A percentile compares a stretch with the other conserved stretches of the same genome.
Evolutionary conservation across 2,797 vertebrate genomes (phyloP).

Genomic region (Spondyliosoma cantharus): DNA sequence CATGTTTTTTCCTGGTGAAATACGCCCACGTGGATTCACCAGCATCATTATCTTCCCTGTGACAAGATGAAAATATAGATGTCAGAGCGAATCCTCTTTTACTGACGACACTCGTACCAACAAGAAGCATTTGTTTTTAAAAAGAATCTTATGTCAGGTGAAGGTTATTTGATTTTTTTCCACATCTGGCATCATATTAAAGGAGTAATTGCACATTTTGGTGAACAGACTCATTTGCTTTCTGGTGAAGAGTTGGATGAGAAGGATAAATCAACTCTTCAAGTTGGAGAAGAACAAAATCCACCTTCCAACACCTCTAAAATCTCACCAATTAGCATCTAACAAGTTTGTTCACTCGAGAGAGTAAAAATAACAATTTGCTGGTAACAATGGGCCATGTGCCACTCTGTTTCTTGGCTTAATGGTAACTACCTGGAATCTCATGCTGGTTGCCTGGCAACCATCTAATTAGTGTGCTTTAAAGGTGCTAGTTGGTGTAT

Average conservation of each 20-base stretch:
- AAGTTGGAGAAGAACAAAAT: not conserved
- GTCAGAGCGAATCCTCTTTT: not conserved
- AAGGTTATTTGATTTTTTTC: not conserved
- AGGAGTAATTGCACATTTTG: not conserved
- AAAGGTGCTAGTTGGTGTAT: not conserved
- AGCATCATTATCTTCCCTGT: conserved; percentile 48
- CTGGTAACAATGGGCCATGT: not conserved
- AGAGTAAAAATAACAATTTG: not conserved
- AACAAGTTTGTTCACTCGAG: not conserved
- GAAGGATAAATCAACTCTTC: not conserved
- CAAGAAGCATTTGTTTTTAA: not conserved
- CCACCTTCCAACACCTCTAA: not conserved
- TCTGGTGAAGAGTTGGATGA: not conserved
- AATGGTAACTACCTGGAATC: not conserved
- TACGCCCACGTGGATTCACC: conserved; percentile 23
- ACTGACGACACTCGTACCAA: not conserved
- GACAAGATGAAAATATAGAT: conserved; percentile 18
- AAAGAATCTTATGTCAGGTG: not conserved
- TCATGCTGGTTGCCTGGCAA: conserved; percentile 7
- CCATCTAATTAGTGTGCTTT: conserved; percentile 9
- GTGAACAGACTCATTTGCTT: not conserved
- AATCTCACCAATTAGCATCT: not conserved
- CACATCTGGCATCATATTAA: not conserved
- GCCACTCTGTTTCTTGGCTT: not conserved
- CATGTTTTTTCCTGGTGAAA: conserved; percentile 19